Conservation (phyloP, 2,797 vertebrate species). For the Denticeps clupeoides region DNA sequence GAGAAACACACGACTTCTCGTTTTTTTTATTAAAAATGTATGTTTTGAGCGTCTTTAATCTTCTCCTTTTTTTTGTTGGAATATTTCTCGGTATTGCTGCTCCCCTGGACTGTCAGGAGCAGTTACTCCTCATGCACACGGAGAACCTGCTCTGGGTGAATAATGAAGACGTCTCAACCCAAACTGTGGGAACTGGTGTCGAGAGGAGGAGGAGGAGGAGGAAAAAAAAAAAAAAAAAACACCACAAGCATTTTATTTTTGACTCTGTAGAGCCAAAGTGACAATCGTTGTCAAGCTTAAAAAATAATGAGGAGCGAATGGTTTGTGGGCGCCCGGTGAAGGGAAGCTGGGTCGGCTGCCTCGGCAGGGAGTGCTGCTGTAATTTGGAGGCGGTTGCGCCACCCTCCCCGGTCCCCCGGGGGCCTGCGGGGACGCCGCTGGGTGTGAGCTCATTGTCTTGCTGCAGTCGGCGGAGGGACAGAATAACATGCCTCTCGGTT, state of each 20-base stretch:
- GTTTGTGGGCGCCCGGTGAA: conserved; percentile 39
- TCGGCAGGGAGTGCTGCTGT: conserved; percentile 1
- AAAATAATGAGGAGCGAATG: conserved; percentile 55
- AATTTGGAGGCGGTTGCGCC: too few relatives aligned
- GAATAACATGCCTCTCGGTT: too few relatives aligned
- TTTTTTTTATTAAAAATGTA: too few relatives aligned
- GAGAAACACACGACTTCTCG: too few relatives aligned
- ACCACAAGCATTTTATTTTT: conserved; percentile 49
- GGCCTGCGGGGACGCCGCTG: too few relatives aligned
- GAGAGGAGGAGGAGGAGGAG: conserved; percentile 11
- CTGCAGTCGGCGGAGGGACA: too few relatives aligned
- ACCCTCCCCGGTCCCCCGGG: too few relatives aligned
- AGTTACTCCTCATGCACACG: conserved; percentile 22
- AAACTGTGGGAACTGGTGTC: conserved; percentile 34
- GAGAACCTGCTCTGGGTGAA: conserved; percentile 25
- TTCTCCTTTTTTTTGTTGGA: too few relatives aligned
- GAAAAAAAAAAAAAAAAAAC: conserved; percentile 18
- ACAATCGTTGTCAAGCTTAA: conserved; percentile 51
- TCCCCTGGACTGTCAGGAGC: conserved; percentile 30
- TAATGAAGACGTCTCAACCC: conserved; percentile 50
- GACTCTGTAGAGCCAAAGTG: conserved; percentile 51
- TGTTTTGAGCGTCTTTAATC: too few relatives aligned
- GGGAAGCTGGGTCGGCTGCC: conserved; percentile 10
- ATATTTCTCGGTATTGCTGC: neutral
- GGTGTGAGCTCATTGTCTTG: too few relatives aligned